phyloP scores from a whole-genome alignment of 2,888 invertebrate species.

The Erebia palarica region DNA sequence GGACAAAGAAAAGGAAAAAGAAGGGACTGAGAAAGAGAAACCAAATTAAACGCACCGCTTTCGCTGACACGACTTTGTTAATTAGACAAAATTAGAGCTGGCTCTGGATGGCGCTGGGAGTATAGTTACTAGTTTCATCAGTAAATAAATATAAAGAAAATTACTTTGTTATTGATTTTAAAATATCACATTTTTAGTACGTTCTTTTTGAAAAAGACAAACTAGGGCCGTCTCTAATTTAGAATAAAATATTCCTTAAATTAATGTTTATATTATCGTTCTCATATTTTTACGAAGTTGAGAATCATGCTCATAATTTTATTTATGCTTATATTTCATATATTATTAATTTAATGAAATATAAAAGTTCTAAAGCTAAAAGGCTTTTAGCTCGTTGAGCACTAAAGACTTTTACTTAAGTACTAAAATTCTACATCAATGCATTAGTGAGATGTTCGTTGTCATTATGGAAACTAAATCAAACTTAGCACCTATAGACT shows the following conservation, averaged over 20 bases:
- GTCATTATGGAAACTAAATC: neutral
- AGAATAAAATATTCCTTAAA: conserved; percentile 13
- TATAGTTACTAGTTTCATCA: conserved; percentile 24
- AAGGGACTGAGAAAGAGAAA: conserved; percentile 69
- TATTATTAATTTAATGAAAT: no score
- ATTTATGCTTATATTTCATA: neutral
- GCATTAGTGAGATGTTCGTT: neutral
- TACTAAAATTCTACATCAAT: no score
- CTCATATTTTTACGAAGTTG: conserved; percentile 34
- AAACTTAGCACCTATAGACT: neutral
- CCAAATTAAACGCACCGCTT: conserved; percentile 63
- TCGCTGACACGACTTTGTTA: conserved; percentile 48
- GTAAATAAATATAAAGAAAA: conserved; percentile 17
- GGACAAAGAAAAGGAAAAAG: conserved; percentile 68
- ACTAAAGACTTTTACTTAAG: neutral
- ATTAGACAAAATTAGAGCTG: conserved; percentile 35
- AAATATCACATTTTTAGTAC: neutral
- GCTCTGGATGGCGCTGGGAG: conserved; percentile 8
- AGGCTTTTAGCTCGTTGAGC: no score
- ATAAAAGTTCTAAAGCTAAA: no score
- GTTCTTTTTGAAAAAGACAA: neutral
- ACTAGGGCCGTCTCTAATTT: conserved; percentile 28
- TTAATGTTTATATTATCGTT: conserved; percentile 28
- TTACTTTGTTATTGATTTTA: conserved; percentile 1
- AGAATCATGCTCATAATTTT: conserved; percentile 20